These are phyloP conservation scores for Dryobota labecula DNA, from an alignment of 2,888 invertebrate genomes.

Conservation along the genomic window DNA sequence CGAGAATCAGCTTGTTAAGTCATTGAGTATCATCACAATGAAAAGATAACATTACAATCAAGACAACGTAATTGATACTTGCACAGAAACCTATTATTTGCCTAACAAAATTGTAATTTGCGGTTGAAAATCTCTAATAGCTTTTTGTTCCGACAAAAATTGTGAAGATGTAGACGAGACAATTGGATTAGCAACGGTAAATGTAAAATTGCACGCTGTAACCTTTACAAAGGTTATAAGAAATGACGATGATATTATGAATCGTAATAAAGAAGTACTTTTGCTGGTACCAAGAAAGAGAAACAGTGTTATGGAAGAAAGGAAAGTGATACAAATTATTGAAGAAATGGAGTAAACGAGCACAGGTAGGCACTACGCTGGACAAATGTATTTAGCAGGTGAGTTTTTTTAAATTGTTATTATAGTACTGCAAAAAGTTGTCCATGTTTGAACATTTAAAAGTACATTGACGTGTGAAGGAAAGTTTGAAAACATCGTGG, in stretches of 20 bases:
- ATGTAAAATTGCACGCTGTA: conserved; percentile 68
- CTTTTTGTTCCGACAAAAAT: conserved; percentile 40
- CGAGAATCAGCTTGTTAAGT: conserved; percentile 51
- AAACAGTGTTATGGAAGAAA: conserved; percentile 61
- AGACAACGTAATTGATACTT: conserved; percentile 48
- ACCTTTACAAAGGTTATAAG: conserved; percentile 80
- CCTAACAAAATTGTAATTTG: conserved; percentile 47
- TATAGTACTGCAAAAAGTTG: not conserved
- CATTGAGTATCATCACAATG: conserved; percentile 53
- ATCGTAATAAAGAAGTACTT: conserved; percentile 68
- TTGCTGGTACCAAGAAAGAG: conserved; percentile 69
- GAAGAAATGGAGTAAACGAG: conserved; percentile 62
- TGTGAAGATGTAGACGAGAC: conserved; percentile 45
- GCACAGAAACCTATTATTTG: conserved; percentile 34
- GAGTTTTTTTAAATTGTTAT: conserved; percentile 46
- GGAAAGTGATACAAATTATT: conserved; percentile 71
- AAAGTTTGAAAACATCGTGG: not conserved
- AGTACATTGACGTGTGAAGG: not conserved
- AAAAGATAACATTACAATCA: conserved; percentile 47
- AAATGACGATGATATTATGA: conserved; percentile 71
- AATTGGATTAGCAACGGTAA: conserved; percentile 55
- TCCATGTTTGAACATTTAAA: not conserved
- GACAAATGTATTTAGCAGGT: conserved; percentile 70
- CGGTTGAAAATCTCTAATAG: conserved; percentile 40
- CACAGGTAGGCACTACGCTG: conserved; percentile 57